Percentiles rank a stretch among this genome's conserved stretches.
Conservation (phyloP, 1,140 invertebrate species). For the Philopotamus ludificatus region DNA sequence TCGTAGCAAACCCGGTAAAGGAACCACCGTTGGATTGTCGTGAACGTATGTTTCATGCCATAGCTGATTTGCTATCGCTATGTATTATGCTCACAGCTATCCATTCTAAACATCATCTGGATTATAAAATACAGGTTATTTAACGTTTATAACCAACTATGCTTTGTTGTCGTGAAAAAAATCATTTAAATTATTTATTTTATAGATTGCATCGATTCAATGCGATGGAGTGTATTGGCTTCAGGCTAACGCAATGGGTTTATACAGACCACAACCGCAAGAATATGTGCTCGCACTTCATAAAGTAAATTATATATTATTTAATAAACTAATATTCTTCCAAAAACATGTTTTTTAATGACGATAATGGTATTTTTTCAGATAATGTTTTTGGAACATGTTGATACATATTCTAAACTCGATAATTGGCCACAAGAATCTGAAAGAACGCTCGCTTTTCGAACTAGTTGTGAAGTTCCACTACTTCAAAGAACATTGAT, state of each 20-base stretch:
- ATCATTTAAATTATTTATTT: constrained; percentile 9
- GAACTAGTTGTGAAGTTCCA: constrained; percentile 85
- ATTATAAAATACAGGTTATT: constrained; percentile 67
- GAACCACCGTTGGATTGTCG: constrained; percentile 56
- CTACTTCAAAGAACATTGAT: constrained; percentile 81
- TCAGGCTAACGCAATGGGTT: constrained; percentile 71
- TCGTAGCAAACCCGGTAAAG: constrained; percentile 47
- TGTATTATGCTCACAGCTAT: constrained; percentile 79
- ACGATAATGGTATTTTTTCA: constrained; percentile 30
- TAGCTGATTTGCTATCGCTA: constrained; percentile 82
- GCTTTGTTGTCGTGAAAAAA: neutral
- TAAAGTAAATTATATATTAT: constrained; percentile 57
- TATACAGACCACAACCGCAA: constrained; percentile 69
- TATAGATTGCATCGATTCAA: constrained; percentile 61
- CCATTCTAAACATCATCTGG: constrained; percentile 61
- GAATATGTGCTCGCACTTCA: constrained; percentile 81
- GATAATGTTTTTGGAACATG: constrained; percentile 79
- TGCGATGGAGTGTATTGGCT: constrained; percentile 83
- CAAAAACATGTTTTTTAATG: constrained; percentile 1
- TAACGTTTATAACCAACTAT: constrained; percentile 1
- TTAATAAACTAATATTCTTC: neutral
- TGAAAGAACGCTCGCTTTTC: constrained; percentile 74
- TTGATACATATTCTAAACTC: constrained; percentile 85
- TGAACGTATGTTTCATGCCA: constrained; percentile 79
- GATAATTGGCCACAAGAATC: constrained; percentile 94